Base-by-base conservation (phyloP, 2,797 vertebrate genomes). In the Craterocephalus amniculus region DNA sequence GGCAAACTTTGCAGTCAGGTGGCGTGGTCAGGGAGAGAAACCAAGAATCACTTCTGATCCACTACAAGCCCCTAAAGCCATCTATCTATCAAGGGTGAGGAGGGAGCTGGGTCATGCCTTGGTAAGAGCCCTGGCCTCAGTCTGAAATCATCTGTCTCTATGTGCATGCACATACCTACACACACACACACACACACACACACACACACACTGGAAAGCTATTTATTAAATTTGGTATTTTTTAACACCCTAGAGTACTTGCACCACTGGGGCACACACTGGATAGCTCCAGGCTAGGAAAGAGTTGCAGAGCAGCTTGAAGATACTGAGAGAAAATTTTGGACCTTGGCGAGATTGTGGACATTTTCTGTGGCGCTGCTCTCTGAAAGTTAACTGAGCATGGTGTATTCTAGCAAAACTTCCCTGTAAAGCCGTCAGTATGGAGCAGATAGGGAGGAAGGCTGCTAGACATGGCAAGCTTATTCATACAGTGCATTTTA, bases 71-170 rank as follows among this genome's bases (percentile, higher is more conserved):
- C 48, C 81, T 91, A 80, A 93, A 92, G 93, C 92, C 92, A 93
- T 93, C 92, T 91, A 90, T 94, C 92, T 94, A 92, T 94, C 88
- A 93, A 77, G 83, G 83, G 83, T 80, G 80, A 77, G 67, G 60
- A 74, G 40, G 78, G 68, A 78, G 80, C 72, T 80, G 77, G 87
- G 86, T 87, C 86, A 89, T 20, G 70, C 75, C 81, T 83, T 59
- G 80, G 75, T 66, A 74, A 84, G 80, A 85, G 80, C 75, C 74
- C 49, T 58, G 58, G 79, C 76, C 76, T 74, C 62, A 76, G 76
- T 74, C 74, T 79, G 77, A 68, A 83, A 83, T 86, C 88, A 93
- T 91, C 88, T 85, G 88, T 91, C 87, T 79, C 80, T 73, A 84
- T 77, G 80, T 58, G 72, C 55, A 57, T 60, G 69, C 60, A 60